phyloP scores from a whole-genome alignment of 1,140 invertebrate species.

The Campoletis sonorensis region DNA sequence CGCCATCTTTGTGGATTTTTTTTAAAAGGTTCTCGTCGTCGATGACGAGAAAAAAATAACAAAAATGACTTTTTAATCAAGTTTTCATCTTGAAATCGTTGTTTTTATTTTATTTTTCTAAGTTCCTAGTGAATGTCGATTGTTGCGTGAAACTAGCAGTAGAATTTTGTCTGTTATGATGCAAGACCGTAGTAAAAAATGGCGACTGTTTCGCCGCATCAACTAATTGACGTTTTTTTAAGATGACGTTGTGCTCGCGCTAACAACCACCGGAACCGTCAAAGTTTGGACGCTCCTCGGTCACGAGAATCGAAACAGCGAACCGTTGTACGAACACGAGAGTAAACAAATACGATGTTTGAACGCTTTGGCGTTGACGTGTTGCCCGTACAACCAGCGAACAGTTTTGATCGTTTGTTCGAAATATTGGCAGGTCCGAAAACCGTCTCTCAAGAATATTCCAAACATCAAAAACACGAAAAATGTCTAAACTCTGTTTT shows the following conservation, averaged over 20 bases:
- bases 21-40: too few relatives aligned
- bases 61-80: too few relatives aligned
- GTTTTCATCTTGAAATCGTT: too few relatives aligned
- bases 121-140: too few relatives aligned
- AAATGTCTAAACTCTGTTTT: not conserved
- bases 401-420: slow-evolving; percentile 97
- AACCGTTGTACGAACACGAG: slow-evolving; percentile 97
- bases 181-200: not conserved
- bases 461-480: not conserved
- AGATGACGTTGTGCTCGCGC: slow-evolving; percentile 97
- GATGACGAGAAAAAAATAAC: too few relatives aligned
- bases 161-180: slow-evolving; percentile 39
- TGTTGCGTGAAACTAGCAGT: too few relatives aligned
- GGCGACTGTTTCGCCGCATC: slow-evolving; percentile 32
- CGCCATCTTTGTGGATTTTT: too few relatives aligned
- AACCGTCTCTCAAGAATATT: slow-evolving; percentile 26
- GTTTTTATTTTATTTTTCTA: too few relatives aligned
- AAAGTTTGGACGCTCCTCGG: slow-evolving; percentile 98
- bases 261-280: slow-evolving; percentile 97
- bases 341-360: slow-evolving; percentile 97
- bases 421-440: slow-evolving; percentile 96
- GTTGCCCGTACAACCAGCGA: slow-evolving; percentile 96
- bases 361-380: slow-evolving; percentile 95
- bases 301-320: slow-evolving; percentile 90
- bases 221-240: slow-evolving; percentile 68